Base-by-base conservation (phyloP, 2,888 invertebrate species). In the Drosophila mettleri region DNA sequence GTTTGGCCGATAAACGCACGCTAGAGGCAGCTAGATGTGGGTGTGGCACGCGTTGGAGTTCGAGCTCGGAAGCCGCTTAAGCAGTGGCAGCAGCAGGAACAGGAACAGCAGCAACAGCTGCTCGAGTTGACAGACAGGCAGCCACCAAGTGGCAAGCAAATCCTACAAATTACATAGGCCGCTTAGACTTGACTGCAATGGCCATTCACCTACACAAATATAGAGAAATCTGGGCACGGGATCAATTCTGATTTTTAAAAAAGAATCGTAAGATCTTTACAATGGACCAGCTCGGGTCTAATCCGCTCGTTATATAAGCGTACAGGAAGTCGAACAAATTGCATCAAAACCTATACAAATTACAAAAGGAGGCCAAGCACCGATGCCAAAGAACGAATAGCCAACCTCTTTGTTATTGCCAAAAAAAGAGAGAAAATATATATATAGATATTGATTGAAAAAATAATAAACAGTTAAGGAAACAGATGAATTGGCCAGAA, bases 311-410 rank as follows among this genome's bases (percentile, higher is more conserved):
- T 72, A 70, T 67, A 45, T 59, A 64, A 69, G 78, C 57, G 66
- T 45, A 83, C 82, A 80, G 82, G 82, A 83, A 79, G 79, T 66
- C 59, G 69, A 53, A 82, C 82, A 83, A 79, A 79, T 79, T 79
- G 79, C 79, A 79, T 74, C 29, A 52, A 49, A 16, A 48, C 18
- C 27, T 45, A 61, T 16, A 49, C 60, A 14, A 38, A 20, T 16
- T n/a, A 54, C 54, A 54, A 63, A 51, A 39, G 62, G 12, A 20
- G 20, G 14, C 46, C 29, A 24, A 34, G 34, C 43, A 8, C 61
- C 61, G 67, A 74, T 66, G 39, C 52, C 43, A 18, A 60, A 46
- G 18, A 48, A 38, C 55, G 39, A 57, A 52, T 59, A 10, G 33
- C 34, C 41, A 24, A 20, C 18, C 29, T 38, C 39, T 52, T 68